phyloP scores from a whole-genome alignment of 2,888 invertebrate species.

The Alentia gelatinosa region DNA sequence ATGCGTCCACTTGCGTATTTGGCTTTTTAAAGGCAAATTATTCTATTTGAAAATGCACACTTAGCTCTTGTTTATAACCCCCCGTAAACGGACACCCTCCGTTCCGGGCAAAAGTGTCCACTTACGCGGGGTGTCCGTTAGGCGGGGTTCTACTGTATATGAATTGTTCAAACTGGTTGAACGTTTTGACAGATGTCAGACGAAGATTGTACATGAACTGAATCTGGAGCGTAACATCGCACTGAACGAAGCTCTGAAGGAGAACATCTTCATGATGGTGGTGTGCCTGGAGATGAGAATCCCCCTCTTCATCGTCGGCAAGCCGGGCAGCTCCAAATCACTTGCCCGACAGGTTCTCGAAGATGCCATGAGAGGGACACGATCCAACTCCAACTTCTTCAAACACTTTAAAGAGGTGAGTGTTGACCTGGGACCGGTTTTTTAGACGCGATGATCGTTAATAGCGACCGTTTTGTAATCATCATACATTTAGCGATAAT shows the following conservation, averaged over 20 bases:
- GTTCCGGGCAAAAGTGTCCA: no score
- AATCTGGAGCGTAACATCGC: constrained; percentile 74
- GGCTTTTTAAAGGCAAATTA: no score
- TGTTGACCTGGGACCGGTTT: no score
- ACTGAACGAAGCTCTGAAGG: constrained; percentile 75
- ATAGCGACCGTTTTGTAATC: no score
- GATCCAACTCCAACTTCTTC: constrained; percentile 71
- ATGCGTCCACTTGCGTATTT: no score
- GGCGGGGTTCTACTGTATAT: no score
- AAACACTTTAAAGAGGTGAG: constrained; percentile 74
- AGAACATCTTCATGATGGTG: constrained; percentile 79
- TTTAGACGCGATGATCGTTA: no score
- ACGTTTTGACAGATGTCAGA: constrained; percentile 70
- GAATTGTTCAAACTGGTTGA: neutral
- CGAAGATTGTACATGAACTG: constrained; percentile 71
- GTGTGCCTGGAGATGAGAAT: constrained; percentile 78
- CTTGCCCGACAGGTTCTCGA: constrained; percentile 77
- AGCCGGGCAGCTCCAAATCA: constrained; percentile 79
- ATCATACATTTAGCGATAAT: no score
- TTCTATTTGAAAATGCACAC: no score
- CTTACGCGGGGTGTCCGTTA: no score
- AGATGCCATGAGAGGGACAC: constrained; percentile 77
- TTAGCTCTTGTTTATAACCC: no score
- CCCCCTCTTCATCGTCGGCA: constrained; percentile 78
- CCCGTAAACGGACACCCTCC: no score